Evolutionary conservation across 2,888 invertebrate genomes (phyloP), one percentile per base, ranked within the genome.

Genomic region (Ernsta delagoae): DNA sequence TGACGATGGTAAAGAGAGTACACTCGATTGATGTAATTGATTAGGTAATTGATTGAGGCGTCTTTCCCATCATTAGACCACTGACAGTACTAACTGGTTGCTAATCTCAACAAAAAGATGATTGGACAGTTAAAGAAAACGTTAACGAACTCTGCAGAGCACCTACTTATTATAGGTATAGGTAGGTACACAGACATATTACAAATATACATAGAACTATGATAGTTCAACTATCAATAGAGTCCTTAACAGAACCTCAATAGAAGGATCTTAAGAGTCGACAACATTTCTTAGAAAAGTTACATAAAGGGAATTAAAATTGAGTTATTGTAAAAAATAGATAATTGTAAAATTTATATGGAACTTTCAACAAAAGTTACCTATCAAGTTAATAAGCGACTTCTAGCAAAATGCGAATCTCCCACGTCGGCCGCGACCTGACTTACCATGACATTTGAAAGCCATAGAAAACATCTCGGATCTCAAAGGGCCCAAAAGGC

Each of bases 361-460:
- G 39, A 43, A 45, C n/a, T n/a, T 45, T 45, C 45, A 45, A 45
- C 45, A 45, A 9, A 41, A 41, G 41, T n/a, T n/a, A n/a, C n/a
- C n/a, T n/a, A n/a, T n/a, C n/a, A n/a, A n/a, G n/a, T n/a, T n/a
- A n/a, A n/a, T 36, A 36, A 36, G 48, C 57, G 24, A 68, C 62
- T 63, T 50, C 62, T 39, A 59, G 57, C 50, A 85, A 87, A 88
- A 87, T 84, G 86, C 84, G 85, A 85, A 84, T 83, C 84, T 87
- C 85, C 84, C 86, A 87, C 86, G 85, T 84, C 74, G 75, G 75
- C 12, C 39, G 12, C 78, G 80, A 83, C 84, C 79, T 80, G 81
- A 80, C 77, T 77, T 80, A 78, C 79, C 83, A 81, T 88, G 89
- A 89, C 90, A 90, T 92, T 90, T 90, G 82, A 83, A 85, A 87